Conservation (phyloP, 2,888 invertebrate genomes). For the Machimus rusticus region DNA sequence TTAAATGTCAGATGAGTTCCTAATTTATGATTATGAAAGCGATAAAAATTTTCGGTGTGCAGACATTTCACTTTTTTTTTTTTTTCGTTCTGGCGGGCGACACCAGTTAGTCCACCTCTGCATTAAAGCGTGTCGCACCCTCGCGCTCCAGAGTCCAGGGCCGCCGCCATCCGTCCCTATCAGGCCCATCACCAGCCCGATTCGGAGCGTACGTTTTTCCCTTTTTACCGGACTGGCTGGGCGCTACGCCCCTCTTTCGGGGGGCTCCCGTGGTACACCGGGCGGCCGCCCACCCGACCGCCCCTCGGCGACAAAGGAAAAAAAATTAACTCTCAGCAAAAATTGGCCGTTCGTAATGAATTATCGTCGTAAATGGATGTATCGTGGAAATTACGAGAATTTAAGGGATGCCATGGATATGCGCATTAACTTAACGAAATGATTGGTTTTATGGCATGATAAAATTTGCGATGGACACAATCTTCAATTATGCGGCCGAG, state of each 20-base stretch:
- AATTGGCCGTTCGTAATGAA: constrained; percentile 46
- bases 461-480: constrained; percentile 17
- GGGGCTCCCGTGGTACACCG: background rate
- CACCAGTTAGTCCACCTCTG: constrained; percentile 2
- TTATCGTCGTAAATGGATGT: constrained; percentile 44
- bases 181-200: background rate
- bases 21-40: constrained; percentile 49
- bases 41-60: constrained; percentile 46
- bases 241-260: background rate
- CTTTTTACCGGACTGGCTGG: background rate
- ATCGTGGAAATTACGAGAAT: constrained; percentile 30
- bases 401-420: constrained; percentile 38
- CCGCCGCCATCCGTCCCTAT: background rate
- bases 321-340: constrained; percentile 45
- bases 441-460: constrained; percentile 31
- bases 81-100: background rate
- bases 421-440: constrained; percentile 40
- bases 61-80: constrained; percentile 3
- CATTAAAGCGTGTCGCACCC: constrained; percentile 8
- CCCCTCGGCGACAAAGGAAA: constrained; percentile 2
- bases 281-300: background rate
- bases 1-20: constrained; percentile 49
- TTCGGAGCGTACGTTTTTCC: background rate
- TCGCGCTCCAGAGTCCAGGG: background rate
- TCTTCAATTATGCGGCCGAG: constrained; percentile 34